Conservation (phyloP, 1,140 invertebrate genomes). For the Aleiodes sp. region DNA sequence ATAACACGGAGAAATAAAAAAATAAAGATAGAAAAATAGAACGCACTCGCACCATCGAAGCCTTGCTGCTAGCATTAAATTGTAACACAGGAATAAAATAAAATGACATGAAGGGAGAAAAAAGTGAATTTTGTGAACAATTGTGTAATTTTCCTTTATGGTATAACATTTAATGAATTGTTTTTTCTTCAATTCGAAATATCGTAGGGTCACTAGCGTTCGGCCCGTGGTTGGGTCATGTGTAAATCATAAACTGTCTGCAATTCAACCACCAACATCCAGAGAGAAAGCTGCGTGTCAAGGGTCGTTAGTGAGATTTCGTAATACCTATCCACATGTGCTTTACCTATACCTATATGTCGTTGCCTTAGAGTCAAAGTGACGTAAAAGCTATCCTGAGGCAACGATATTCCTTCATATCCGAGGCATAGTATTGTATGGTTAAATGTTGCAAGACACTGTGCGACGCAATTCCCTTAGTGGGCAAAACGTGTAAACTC, state of each 20-base stretch:
- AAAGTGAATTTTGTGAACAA: neutral
- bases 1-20: neutral
- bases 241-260: slow-evolving; percentile 21
- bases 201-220: no score
- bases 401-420: neutral
- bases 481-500: neutral
- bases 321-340: slow-evolving; percentile 34
- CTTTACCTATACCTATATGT: slow-evolving; percentile 39
- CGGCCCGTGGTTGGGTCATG: slow-evolving; percentile 15
- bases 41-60: neutral
- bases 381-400: slow-evolving; percentile 11
- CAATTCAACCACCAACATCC: slow-evolving; percentile 10
- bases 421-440: neutral
- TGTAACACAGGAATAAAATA: slow-evolving; percentile 17
- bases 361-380: no score
- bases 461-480: neutral
- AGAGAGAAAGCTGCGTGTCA: slow-evolving; percentile 35
- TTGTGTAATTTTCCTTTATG: neutral
- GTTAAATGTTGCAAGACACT: neutral
- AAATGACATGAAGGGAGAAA: neutral
- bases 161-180: neutral
- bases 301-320: slow-evolving; percentile 45
- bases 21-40: neutral
- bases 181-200: neutral
- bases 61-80: slow-evolving; percentile 3